Conservation (phyloP, 1,140 invertebrate species). For the Batillaria attramentaria region DNA sequence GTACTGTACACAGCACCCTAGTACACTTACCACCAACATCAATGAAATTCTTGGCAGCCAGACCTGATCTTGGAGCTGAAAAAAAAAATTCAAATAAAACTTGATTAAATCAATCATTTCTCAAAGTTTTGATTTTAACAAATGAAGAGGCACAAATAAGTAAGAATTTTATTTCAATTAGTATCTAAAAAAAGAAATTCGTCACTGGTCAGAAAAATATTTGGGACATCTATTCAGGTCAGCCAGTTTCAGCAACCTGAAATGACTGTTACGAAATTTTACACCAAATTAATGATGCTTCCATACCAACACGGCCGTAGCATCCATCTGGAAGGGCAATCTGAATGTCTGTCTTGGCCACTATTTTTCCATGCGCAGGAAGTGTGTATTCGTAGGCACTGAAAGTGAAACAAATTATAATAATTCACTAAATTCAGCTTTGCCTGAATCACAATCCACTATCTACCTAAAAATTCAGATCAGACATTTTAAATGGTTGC, state of each 20-base stretch:
- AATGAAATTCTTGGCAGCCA: conserved; percentile 95
- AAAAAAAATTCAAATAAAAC: conserved; percentile 24
- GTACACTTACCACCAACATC: conserved; percentile 91
- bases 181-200: too few species aligned
- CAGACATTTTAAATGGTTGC: background rate
- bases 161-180: background rate
- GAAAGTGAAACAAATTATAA: conserved; percentile 51
- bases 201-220: too few species aligned
- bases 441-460: too few species aligned
- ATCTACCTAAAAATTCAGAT: background rate
- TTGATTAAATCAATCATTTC: background rate
- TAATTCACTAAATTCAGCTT: background rate
- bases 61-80: conserved; percentile 92
- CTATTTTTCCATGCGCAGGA: conserved; percentile 85
- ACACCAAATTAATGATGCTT: background rate
- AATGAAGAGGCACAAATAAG: background rate
- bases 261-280: too few species aligned
- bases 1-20: too few species aligned
- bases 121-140: background rate
- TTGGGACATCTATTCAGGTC: too few species aligned
- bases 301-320: conserved; percentile 87
- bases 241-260: too few species aligned
- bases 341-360: conserved; percentile 94
- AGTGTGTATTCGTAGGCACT: conserved; percentile 91
- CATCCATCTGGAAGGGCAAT: conserved; percentile 83